Evolutionary conservation across 2,888 invertebrate genomes (phyloP).

Genomic region (Hirtodrosophila histrioides): DNA sequence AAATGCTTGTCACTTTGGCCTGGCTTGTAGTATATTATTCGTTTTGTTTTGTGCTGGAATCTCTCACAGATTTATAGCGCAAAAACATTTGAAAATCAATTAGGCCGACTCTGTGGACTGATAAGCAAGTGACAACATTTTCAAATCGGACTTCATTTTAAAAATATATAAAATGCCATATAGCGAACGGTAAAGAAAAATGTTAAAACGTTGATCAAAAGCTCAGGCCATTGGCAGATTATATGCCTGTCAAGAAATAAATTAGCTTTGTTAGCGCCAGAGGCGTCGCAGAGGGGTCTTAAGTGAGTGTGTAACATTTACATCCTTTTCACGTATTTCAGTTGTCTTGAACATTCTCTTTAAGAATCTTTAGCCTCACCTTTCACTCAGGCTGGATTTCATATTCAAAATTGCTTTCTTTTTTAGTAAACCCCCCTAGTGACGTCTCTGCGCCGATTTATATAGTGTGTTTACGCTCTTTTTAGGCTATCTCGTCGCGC

Average conservation of each 20-base stretch:
- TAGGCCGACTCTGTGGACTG: conserved; percentile 58
- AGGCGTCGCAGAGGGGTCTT: conserved; percentile 14
- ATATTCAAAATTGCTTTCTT: conserved; percentile 33
- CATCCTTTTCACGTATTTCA: too few relatives aligned
- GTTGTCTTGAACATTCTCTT: conserved; percentile 16
- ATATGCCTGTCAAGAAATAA: conserved; percentile 55
- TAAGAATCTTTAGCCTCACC: conserved; percentile 10
- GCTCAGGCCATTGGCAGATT: conserved; percentile 39
- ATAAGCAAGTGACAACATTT: conserved; percentile 73
- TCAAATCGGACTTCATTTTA: conserved; percentile 42
- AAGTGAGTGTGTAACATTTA: too few relatives aligned
- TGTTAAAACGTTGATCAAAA: conserved; percentile 52
- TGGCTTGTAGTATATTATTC: conserved; percentile 37
- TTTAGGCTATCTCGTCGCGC: conserved; percentile 65
- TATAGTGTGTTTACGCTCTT: conserved; percentile 55
- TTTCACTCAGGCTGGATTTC: conserved; percentile 26
- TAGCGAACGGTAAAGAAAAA: conserved; percentile 29
- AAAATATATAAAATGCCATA: conserved; percentile 14
- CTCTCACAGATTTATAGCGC: conserved; percentile 66
- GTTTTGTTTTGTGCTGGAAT: conserved; percentile 31
- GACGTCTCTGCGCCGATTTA: conserved; percentile 46
- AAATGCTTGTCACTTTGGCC: conserved; percentile 62
- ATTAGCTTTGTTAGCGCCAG: conserved; percentile 35
- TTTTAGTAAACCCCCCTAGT: conserved; percentile 11
- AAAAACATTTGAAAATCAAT: conserved; percentile 74